Conservation (phyloP, 2,888 invertebrate species). For the Gastrophysa polygoni region DNA sequence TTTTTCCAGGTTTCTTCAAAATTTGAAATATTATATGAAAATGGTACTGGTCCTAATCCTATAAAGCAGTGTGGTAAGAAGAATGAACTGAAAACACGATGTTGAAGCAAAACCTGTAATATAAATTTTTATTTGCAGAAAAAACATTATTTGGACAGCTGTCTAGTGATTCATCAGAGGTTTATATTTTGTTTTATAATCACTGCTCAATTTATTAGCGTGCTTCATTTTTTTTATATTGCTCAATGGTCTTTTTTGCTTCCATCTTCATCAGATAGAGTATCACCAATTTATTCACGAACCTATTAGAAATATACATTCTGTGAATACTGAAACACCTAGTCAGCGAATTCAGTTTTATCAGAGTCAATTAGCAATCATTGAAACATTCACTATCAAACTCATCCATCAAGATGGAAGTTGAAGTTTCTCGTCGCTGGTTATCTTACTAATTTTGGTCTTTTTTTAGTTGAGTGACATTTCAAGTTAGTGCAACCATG, state of each 20-base stretch:
- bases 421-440: not conserved
- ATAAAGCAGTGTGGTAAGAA: conserved; percentile 27
- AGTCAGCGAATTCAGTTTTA: too few species aligned
- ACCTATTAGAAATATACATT: too few species aligned
- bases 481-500: not conserved
- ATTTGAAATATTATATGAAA: conserved; percentile 40
- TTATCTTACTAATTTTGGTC: not conserved
- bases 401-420: not conserved
- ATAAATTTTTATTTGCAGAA: conserved; percentile 30
- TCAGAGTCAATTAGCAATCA: too few species aligned
- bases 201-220: not conserved
- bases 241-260: not conserved
- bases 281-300: too few species aligned
- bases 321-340: too few species aligned
- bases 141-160: conserved; percentile 36
- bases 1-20: conserved; percentile 38
- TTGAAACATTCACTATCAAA: not conserved
- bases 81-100: not conserved
- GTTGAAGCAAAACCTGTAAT: not conserved
- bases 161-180: conserved; percentile 35
- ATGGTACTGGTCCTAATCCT: conserved; percentile 11
- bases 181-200: conserved; percentile 1
- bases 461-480: not conserved
- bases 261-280: not conserved
- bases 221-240: not conserved